Evolutionary conservation across 2,113 vertebrate species (phyloP).

Genomic region (Platichthys flesus): DNA sequence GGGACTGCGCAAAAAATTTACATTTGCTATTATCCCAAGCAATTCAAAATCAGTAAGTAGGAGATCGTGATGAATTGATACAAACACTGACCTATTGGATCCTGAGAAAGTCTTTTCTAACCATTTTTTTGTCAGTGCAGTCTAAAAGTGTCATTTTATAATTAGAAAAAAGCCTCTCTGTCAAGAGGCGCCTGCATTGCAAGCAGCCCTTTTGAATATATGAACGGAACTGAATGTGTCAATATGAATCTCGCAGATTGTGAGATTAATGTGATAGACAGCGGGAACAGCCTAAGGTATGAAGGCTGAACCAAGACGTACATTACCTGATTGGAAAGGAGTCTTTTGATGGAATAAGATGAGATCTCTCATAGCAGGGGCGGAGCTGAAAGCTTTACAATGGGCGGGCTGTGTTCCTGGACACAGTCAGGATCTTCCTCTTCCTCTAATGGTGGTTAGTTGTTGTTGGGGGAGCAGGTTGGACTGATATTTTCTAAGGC

Average conservation of each 20-base stretch:
- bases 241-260: constrained; percentile 34
- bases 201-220: constrained; percentile 27
- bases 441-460: not conserved
- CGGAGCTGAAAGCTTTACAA: constrained; percentile 8
- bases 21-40: not conserved
- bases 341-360: constrained; percentile 36
- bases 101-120: constrained; percentile 19
- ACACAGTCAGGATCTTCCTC: constrained; percentile 9
- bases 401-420: constrained; percentile 19
- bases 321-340: constrained; percentile 50
- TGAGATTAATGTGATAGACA: constrained; percentile 46
- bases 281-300: constrained; percentile 6
- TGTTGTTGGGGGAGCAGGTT: constrained; percentile 14
- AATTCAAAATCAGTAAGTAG: not conserved
- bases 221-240: constrained; percentile 32
- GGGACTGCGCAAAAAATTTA: too few relatives aligned
- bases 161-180: constrained; percentile 31
- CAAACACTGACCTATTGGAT: constrained; percentile 17
- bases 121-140: constrained; percentile 5
- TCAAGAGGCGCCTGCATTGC: constrained; percentile 16
- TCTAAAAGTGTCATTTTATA: constrained; percentile 24
- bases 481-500: constrained; percentile 17
- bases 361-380: constrained; percentile 15
- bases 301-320: constrained; percentile 40
- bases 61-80: not conserved